Percentiles rank a stretch among this genome's conserved stretches.
phyloP scores from a whole-genome alignment of 2,113 vertebrate genomes.

The Acanthisitta chloris region DNA sequence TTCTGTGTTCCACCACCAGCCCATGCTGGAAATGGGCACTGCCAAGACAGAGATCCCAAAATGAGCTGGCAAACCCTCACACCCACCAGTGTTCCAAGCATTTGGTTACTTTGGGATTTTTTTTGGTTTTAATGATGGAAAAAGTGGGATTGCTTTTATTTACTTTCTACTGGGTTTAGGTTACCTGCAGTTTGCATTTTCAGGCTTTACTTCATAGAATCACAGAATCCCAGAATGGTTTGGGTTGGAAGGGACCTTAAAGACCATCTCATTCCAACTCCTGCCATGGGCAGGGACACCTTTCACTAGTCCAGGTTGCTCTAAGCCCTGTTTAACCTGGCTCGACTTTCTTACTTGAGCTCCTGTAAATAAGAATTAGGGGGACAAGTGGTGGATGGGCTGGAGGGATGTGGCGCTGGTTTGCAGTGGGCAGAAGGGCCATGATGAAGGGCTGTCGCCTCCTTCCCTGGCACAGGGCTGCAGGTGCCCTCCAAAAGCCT shows the following conservation, averaged over 20 bases:
- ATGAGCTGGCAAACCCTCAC: background rate
- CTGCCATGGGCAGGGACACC: background rate
- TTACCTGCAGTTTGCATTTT: background rate
- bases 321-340: background rate
- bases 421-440: background rate
- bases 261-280: background rate
- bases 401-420: accelerated
- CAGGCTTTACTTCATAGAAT: background rate
- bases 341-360: background rate
- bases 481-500: background rate
- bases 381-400: too few relatives aligned
- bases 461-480: background rate
- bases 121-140: background rate
- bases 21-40: background rate
- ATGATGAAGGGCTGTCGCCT: accelerated
- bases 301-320: background rate
- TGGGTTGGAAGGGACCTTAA: background rate
- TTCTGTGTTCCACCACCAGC: background rate
- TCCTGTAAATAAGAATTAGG: background rate
- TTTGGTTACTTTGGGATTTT: too few relatives aligned
- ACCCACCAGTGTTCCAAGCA: accelerated
- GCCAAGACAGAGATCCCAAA: background rate
- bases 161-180: background rate
- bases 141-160: background rate
- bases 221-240: background rate